Conservation (phyloP, 2,113 vertebrate species). For the Odontesthes bonariensis region DNA sequence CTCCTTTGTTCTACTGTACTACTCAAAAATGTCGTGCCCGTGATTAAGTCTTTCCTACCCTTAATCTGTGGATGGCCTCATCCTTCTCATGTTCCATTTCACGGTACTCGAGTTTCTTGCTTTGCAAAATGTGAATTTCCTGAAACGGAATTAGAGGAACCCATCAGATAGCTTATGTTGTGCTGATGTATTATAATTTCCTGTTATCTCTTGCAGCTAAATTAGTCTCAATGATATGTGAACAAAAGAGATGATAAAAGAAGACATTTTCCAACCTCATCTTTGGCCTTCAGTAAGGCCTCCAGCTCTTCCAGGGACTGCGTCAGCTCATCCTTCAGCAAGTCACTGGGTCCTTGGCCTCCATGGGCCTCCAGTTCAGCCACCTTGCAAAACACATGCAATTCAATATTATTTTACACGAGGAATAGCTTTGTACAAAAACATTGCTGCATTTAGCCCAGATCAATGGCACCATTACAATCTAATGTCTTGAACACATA, state of each 20-base stretch:
- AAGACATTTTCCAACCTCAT: constrained; percentile 86
- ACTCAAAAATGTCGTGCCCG: no score
- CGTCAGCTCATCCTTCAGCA: constrained; percentile 87
- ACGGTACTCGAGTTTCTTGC: constrained; percentile 84
- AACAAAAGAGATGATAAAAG: neutral
- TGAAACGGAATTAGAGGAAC: constrained; percentile 58
- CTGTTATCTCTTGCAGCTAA: neutral
- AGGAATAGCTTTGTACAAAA: neutral
- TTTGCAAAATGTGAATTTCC: constrained; percentile 94
- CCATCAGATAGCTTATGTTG: neutral
- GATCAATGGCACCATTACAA: no score
- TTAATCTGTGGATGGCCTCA: constrained; percentile 89
- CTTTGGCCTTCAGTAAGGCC: constrained; percentile 90
- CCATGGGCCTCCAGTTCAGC: constrained; percentile 90
- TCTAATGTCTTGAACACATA: no score
- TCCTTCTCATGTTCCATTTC: constrained; percentile 87
- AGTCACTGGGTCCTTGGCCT: constrained; percentile 77
- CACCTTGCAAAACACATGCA: constrained; percentile 79
- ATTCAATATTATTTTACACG: neutral
- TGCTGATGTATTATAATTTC: neutral
- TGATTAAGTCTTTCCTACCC: constrained; percentile 77
- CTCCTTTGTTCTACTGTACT: neutral
- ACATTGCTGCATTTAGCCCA: no score
- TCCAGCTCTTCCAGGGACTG: constrained; percentile 92
- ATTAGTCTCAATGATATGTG: neutral